Percentiles rank a stretch among this genome's conserved stretches.
These are phyloP conservation scores for Junonia oenone DNA, from an alignment of 2,888 invertebrate species.

Conservation along the genomic window DNA sequence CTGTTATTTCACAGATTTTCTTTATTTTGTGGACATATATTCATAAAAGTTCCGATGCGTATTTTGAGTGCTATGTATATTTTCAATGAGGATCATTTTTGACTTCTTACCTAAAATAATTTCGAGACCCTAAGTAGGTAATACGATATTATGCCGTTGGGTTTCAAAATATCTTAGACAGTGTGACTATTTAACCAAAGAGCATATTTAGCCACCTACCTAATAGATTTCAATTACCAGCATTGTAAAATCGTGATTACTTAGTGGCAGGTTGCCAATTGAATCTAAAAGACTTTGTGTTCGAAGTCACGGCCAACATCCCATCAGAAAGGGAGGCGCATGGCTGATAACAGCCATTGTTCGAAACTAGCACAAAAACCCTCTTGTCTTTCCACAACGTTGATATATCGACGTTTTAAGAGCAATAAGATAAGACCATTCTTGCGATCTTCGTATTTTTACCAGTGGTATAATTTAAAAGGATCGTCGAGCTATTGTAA, in stretches of 20 bases:
- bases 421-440: slow-evolving; percentile 10
- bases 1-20: no score
- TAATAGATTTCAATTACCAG: slow-evolving; percentile 8
- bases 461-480: background rate
- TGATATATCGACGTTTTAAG: slow-evolving; percentile 16
- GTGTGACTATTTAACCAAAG: background rate
- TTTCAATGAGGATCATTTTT: no score
- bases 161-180: background rate
- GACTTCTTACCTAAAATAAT: no score
- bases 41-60: no score
- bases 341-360: slow-evolving; percentile 24
- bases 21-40: no score
- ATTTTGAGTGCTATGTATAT: no score
- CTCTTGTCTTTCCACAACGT: slow-evolving; percentile 21
- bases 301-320: slow-evolving; percentile 13
- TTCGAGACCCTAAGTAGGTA: no score
- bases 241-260: slow-evolving; percentile 10
- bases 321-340: slow-evolving; percentile 12
- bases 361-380: slow-evolving; percentile 29
- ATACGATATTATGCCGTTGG: no score
- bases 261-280: slow-evolving; percentile 23
- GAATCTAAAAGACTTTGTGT: slow-evolving; percentile 17
- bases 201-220: background rate
- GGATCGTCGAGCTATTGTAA: background rate
- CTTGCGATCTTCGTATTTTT: background rate